These are phyloP conservation scores for Gallinago jamesoni DNA, from an alignment of 2,113 vertebrate species.

Conservation along the genomic window DNA sequence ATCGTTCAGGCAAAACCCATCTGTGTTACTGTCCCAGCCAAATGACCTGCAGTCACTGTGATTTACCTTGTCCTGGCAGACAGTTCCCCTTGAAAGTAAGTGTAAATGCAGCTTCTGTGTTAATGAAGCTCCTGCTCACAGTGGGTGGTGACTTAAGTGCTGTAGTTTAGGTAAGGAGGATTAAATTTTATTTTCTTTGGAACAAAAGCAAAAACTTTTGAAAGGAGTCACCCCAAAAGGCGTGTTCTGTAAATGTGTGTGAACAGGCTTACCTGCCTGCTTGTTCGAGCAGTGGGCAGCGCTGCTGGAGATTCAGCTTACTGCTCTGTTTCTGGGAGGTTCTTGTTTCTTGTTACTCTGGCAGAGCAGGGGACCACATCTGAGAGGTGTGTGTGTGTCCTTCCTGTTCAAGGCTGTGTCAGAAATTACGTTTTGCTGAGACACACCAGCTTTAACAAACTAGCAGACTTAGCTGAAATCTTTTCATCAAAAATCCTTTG, in stretches of 20 bases:
- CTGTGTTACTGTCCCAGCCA: neutral
- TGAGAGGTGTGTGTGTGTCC: neutral
- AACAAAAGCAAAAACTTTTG: neutral
- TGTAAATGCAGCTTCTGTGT: neutral
- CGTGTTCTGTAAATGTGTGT: neutral
- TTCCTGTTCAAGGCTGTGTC: neutral
- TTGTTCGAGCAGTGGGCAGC: neutral
- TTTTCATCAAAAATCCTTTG: neutral
- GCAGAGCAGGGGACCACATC: neutral
- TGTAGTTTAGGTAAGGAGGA: neutral
- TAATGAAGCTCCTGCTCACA: neutral
- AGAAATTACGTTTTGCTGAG: neutral
- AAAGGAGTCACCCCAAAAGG: neutral
- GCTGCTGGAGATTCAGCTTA: neutral
- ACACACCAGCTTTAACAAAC: neutral
- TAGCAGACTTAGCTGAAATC: neutral
- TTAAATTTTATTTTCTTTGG: neutral
- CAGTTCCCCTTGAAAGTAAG: neutral
- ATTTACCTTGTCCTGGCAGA: neutral
- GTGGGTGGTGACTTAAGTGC: neutral
- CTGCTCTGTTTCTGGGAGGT: neutral
- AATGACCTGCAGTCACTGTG: neutral
- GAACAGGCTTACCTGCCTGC: neutral
- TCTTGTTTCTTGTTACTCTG: neutral
- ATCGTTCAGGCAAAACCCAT: neutral